These are phyloP conservation scores for Columba livia DNA, from an alignment of 2,113 vertebrate species.

Conservation along the genomic window DNA sequence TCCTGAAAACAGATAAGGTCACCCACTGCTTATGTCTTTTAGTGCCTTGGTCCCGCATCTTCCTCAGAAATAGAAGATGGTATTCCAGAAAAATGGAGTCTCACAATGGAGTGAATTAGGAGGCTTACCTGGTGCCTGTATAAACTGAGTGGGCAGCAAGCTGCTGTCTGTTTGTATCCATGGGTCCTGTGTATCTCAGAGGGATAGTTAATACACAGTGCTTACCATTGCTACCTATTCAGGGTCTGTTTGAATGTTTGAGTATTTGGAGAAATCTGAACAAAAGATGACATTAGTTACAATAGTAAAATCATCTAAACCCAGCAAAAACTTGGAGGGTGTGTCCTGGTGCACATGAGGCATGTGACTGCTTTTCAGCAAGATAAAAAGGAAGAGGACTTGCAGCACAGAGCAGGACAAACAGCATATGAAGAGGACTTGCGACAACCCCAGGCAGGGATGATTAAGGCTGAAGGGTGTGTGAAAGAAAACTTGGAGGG, in stretches of 20 bases:
- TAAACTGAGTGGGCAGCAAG: background rate
- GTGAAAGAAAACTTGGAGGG: background rate
- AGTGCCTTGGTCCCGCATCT: background rate
- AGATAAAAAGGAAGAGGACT: background rate
- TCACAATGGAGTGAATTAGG: background rate
- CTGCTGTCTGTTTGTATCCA: background rate
- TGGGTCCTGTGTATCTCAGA: background rate
- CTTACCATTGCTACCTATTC: background rate
- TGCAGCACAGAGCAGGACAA: background rate
- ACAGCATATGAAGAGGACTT: background rate
- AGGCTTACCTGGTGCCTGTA: background rate
- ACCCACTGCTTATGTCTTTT: background rate
- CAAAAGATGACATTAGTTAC: background rate
- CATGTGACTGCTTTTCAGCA: background rate
- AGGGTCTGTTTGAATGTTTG: background rate
- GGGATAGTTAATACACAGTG: background rate
- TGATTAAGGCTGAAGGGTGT: background rate
- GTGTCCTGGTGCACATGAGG: background rate
- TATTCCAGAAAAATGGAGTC: background rate
- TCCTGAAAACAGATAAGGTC: background rate
- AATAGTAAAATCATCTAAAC: background rate
- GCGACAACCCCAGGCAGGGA: background rate
- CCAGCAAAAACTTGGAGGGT: background rate
- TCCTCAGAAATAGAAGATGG: background rate
- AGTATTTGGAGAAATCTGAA: background rate